Base-by-base conservation (phyloP, 2,113 vertebrate species). In the Donacobius atricapilla region DNA sequence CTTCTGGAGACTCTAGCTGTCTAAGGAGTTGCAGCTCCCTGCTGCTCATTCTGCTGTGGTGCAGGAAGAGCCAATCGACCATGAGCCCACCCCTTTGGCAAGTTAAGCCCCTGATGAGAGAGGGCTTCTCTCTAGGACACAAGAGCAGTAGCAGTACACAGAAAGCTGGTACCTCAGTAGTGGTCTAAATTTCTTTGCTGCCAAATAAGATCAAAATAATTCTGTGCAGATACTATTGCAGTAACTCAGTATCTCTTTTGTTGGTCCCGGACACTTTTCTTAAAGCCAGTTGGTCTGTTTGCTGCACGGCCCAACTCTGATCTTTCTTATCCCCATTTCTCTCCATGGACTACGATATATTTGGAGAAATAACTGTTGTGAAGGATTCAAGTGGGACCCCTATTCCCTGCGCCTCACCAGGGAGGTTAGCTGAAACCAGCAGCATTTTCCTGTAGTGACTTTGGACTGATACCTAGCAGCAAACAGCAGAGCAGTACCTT, bases 291-390 rank as follows among this genome's bases (percentile, higher is more conserved):
- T 93, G 35, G 0, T 54, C 11, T 90, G 37, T 79, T 61, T 81
- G 14, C 44, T 63, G 78, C 54, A 44, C 0, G 0, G 7, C 6
- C 8, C 17, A 30, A 3, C 9, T 78, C 20, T 82, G 13, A 15
- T 11, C 3, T 65, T 22, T 10, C 22, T 61, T 51, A 7, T 2
- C 6, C 4, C 14, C 3, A 5, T 65, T 89, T n/a, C 4, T 73
- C n/a, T 87, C 16, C 6, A 8, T 2, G 1, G 30, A 8, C 11
- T 9, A 14, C 44, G 4, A 35, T 4, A 35, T 27, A 35, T 77
- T 60, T 71, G 9, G 42, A 89, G 31, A 79, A 94, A 42, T 35
- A 31, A 18, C 5, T 30, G 0, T 9, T 40, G 18, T 54, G 37
- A 76, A 58, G 16, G 35, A 23, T 17, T 42, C n/a, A 73, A 28